Percentiles rank a stretch among this genome's conserved stretches.
These are phyloP conservation scores for Epirrita christyi DNA, from an alignment of 2,888 invertebrate genomes.

Conservation along the genomic window DNA sequence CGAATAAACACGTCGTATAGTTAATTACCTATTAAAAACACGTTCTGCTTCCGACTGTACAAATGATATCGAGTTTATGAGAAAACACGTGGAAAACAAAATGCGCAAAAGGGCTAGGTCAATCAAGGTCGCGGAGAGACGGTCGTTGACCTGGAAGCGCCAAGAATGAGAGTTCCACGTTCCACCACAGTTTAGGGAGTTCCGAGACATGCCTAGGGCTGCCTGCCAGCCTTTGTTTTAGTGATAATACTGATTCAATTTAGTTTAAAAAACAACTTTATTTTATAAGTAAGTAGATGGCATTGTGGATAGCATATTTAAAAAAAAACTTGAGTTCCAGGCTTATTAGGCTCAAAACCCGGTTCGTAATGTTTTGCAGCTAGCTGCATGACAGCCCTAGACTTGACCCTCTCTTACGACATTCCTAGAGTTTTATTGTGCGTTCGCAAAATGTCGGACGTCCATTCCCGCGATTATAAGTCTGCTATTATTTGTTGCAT, in stretches of 20 bases:
- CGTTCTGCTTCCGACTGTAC: slow-evolving; percentile 29
- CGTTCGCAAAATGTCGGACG: slow-evolving; percentile 41
- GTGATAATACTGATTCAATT: background rate
- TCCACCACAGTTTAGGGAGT: slow-evolving; percentile 17
- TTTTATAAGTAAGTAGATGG: too few relatives aligned
- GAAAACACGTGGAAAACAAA: slow-evolving; percentile 26
- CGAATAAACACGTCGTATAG: slow-evolving; percentile 13
- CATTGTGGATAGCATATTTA: too few relatives aligned
- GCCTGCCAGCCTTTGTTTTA: background rate
- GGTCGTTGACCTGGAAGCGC: slow-evolving; percentile 69
- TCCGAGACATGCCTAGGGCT: slow-evolving; percentile 20
- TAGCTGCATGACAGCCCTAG: slow-evolving; percentile 7
- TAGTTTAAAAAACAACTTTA: too few relatives aligned
- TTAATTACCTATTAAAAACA: slow-evolving; percentile 33
- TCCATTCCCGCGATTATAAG: slow-evolving; percentile 41
- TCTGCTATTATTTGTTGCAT: slow-evolving; percentile 31
- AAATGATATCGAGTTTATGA: slow-evolving; percentile 26
- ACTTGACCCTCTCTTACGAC: slow-evolving; percentile 40
- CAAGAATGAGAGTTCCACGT: slow-evolving; percentile 30
- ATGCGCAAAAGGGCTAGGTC: slow-evolving; percentile 50
- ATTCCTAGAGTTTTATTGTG: slow-evolving; percentile 54
- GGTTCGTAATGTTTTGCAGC: background rate
- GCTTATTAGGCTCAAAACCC: background rate
- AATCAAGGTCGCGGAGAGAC: slow-evolving; percentile 56
- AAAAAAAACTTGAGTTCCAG: too few relatives aligned